These are phyloP conservation scores for Tiliacea citrago DNA, from an alignment of 2,888 invertebrate species.

Conservation along the genomic window DNA sequence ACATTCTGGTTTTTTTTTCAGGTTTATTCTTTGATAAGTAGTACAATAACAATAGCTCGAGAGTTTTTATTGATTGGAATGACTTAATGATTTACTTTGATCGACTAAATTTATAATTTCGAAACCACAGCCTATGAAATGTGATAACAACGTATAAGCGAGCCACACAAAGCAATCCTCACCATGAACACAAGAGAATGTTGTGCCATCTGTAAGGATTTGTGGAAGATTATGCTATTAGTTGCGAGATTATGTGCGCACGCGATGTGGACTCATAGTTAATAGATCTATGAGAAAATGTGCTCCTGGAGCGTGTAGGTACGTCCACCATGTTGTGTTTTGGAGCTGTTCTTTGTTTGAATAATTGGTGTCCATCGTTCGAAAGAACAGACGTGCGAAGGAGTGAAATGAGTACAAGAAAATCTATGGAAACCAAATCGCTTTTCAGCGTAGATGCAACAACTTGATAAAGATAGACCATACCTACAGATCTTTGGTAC, in stretches of 20 bases:
- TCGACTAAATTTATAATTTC: slow-evolving; percentile 6
- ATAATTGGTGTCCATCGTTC: not conserved
- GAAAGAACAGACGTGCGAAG: not conserved
- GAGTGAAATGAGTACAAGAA: not conserved
- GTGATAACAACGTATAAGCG: slow-evolving; percentile 22
- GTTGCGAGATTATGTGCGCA: slow-evolving; percentile 58
- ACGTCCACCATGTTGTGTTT: not conserved
- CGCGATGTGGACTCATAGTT: slow-evolving; percentile 48
- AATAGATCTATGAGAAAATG: slow-evolving; percentile 42
- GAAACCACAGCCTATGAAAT: slow-evolving; percentile 39
- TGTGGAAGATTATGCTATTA: slow-evolving; percentile 59
- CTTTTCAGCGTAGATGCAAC: not conserved
- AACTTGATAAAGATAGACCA: not conserved
- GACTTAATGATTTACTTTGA: not conserved
- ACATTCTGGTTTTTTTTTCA: not conserved
- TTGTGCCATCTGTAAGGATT: slow-evolving; percentile 58
- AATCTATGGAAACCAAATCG: not conserved
- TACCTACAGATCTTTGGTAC: not conserved
- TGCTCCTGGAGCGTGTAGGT: slow-evolving; percentile 11
- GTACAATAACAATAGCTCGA: not conserved
- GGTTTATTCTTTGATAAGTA: not conserved
- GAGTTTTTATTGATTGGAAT: not conserved
- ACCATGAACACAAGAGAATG: slow-evolving; percentile 51
- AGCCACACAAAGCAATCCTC: slow-evolving; percentile 32
- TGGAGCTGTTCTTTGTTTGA: slow-evolving; percentile 20